phyloP scores from a whole-genome alignment of 2,888 invertebrate genomes.

The Netelia virgata region DNA sequence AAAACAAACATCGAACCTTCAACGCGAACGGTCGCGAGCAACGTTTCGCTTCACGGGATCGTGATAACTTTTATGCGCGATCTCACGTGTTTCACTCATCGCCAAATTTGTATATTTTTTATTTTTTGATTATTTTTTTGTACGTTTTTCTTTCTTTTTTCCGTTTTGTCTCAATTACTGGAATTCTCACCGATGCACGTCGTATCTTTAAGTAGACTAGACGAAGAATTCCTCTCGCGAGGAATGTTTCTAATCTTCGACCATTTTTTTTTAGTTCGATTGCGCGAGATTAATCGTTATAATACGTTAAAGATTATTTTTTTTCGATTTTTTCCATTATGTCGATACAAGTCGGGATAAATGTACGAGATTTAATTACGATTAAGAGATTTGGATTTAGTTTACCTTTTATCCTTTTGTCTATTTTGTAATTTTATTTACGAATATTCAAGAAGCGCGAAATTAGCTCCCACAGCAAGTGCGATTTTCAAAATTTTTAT shows the following conservation, averaged over 20 bases:
- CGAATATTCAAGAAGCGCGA: conserved; percentile 51
- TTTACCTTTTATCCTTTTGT: conserved; percentile 18
- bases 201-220: neutral
- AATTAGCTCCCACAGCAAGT: conserved; percentile 66
- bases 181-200: too few species aligned
- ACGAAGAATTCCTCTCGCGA: neutral
- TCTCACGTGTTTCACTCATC: conserved; percentile 45
- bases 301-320: conserved; percentile 7
- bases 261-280: neutral
- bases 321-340: neutral
- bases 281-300: conserved; percentile 40
- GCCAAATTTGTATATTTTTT: conserved; percentile 26
- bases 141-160: neutral
- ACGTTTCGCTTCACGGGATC: conserved; percentile 48
- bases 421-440: conserved; percentile 25
- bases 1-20: conserved; percentile 28
- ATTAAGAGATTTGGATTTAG: neutral
- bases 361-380: conserved; percentile 42
- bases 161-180: too few species aligned
- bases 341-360: conserved; percentile 16
- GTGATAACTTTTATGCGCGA: conserved; percentile 26
- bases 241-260: conserved; percentile 6
- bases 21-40: conserved; percentile 52
- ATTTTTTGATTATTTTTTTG: conserved; percentile 28
- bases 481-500: conserved; percentile 34